Evolutionary conservation across 30 jellyfish, hydroid and myxozoan genomes (phyloP), one percentile per base, ranked within the genome.

Genomic region (Turritopsis dohrnii): DNA sequence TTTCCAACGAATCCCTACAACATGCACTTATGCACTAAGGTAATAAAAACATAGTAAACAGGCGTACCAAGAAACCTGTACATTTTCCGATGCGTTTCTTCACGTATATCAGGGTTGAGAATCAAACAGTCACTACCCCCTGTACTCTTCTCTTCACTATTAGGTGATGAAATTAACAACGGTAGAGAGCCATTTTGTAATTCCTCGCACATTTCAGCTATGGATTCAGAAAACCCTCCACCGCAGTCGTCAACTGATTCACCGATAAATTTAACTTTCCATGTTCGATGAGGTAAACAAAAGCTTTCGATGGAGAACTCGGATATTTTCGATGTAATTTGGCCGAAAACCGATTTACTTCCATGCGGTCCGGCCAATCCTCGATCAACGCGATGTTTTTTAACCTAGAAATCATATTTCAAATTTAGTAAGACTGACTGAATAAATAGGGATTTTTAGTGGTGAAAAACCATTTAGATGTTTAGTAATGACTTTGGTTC

Each of bases 161-260:
- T 92, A 21, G 97, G 97, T 30, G 97, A 86, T 74, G 96, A 84
- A 9, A 87, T 65, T 18, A 91, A 53, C 52, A 91, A 69, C 20
- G 97, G 97, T 71, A 91, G 71, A 3, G 89, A 60, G 19, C 97
- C 97, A 74, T 91, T 84, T 73, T 87, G 95, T 52, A 91, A 76
- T 54, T 87, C 98, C 52, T 92, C 96, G 76, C 98, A 92, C 91
- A 92, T 87, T 71, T 92, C 98, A 19, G 98, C 96, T 23, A 92
- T 81, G 22, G 98, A 87, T 82, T 92, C 98, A 7, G 96, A 87
- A 87, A 86, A 92, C 0, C 96, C 98, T 72, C 98, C 98, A 27
- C 98, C 98, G 75, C 96, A 87, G 87, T 92, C 98, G 75, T 92
- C 98, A 29, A 88, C 98, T 22, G 96, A 84, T 66, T 92, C 98